Percentiles rank a stretch among this genome's conserved stretches.
Evolutionary conservation across 2,888 invertebrate genomes (phyloP).

Genomic region (Apotomis capreana): DNA sequence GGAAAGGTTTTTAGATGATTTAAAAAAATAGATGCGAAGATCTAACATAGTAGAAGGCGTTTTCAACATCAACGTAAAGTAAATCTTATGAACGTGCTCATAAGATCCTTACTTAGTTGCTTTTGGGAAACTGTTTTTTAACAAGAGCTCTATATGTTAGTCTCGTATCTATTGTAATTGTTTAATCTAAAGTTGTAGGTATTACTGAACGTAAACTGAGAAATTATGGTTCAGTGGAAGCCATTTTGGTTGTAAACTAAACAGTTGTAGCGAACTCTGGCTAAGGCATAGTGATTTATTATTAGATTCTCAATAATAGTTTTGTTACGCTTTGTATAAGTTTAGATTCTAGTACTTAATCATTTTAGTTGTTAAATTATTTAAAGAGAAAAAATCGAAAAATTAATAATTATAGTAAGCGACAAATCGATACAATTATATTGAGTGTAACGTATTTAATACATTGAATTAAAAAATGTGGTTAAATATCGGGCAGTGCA

Average conservation of each 20-base stretch:
- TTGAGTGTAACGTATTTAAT: conserved; percentile 57
- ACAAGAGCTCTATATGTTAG: conserved; percentile 3
- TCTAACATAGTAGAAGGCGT: conserved; percentile 13
- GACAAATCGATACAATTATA: conserved; percentile 57
- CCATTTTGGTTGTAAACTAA: conserved; percentile 61
- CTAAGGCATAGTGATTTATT: conserved; percentile 74
- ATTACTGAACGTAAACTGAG: conserved; percentile 15
- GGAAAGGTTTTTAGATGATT: neutral
- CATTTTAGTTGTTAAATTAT: conserved; percentile 65
- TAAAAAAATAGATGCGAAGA: conserved; percentile 23
- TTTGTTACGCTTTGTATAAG: conserved; percentile 75
- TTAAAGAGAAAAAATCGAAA: conserved; percentile 52
- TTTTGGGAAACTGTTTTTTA: neutral
- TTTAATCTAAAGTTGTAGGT: conserved; percentile 3
- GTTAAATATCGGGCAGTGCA: conserved; percentile 60
- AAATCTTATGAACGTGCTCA: conserved; percentile 24
- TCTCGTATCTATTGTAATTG: conserved; percentile 23
- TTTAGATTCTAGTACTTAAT: conserved; percentile 64
- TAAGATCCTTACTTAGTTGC: conserved; percentile 26
- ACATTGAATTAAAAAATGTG: conserved; percentile 56
- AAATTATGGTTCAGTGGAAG: conserved; percentile 43
- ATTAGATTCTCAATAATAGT: conserved; percentile 74
- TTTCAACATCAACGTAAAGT: conserved; percentile 17
- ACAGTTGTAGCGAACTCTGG: conserved; percentile 54
- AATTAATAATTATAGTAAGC: conserved; percentile 43